Evolutionary conservation across 2,797 vertebrate genomes (phyloP), one percentile per base, ranked within the genome.

Genomic region (Stomatorhinus walkeri): DNA sequence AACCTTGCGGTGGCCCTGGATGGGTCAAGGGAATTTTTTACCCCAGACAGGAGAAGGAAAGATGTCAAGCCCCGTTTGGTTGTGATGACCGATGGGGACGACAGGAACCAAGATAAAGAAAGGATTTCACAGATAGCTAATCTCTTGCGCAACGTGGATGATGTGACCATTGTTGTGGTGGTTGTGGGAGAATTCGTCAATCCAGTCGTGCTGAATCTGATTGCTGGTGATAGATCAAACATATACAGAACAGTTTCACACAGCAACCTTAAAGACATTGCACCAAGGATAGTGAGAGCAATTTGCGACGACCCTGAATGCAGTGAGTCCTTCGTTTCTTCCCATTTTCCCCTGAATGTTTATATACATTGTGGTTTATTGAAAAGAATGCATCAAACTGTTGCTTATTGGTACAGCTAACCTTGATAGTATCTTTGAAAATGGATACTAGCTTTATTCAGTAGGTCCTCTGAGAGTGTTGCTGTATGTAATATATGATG

Each of bases 11-110:
- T 83, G 0, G 94, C 93, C 0, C 92, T 95, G 43, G 52, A 2
- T 4, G 48, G 88, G 5, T 92, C 93, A 48, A 90, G 54, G 1
- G 2, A 8, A 0, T 93, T 91, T 88, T 94, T 95, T 86, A 90
- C 0, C 79, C 88, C 91, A 0, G 90, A 93, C 83, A 90, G 93
- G 87, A 92, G 92, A 40, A 91, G 88, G 0, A 2, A 89, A 2
- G 91, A 92, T 0, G 89, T 91, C 7, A 91, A 90, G 0, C 93
- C 94, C 89, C 91, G 92, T 89, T 88, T 95, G 89, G 79, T 95
- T 72, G 88, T 95, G 84, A 91, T 95, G 86, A 93, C 93, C 0
- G 93, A 94, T 4, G 93, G 94, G 28, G 19, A 52, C 51, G 93
- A 93, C 28, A 36, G 56, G 6, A 19, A 79, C 54, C 46, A 59